Evolutionary conservation across 2,888 invertebrate species (phyloP).

Genomic region (Luperina testacea): DNA sequence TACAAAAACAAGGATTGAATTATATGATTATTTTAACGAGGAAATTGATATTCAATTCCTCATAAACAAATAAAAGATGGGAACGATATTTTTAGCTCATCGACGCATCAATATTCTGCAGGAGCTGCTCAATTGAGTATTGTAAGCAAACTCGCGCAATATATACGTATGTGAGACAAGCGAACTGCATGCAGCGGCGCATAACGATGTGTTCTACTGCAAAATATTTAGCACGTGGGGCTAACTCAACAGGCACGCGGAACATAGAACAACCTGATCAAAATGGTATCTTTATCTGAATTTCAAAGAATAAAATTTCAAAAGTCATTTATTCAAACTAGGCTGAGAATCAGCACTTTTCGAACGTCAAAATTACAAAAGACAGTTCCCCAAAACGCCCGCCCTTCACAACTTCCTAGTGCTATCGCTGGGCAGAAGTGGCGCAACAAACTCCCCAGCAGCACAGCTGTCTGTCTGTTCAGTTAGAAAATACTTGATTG

Average conservation of each 20-base stretch:
- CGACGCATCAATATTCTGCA: conserved; percentile 62
- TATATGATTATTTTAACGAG: neutral
- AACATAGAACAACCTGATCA: neutral
- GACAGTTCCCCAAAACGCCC: no score
- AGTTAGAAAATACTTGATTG: no score
- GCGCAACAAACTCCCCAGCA: no score
- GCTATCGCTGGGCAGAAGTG: no score
- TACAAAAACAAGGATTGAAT: neutral
- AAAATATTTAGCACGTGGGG: neutral
- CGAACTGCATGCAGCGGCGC: conserved; percentile 12
- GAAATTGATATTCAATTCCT: conserved; percentile 5
- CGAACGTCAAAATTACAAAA: no score
- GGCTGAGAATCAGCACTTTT: no score
- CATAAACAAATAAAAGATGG: conserved; percentile 31
- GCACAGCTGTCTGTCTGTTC: no score
- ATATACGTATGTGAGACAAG: conserved; percentile 42
- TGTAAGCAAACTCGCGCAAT: conserved; percentile 61
- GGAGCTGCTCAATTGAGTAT: conserved; percentile 46
- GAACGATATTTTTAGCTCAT: conserved; percentile 46
- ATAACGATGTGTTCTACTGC: conserved; percentile 29
- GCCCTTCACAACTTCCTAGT: no score
- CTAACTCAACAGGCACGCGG: neutral
- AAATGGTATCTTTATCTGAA: neutral
- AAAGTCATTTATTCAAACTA: no score
- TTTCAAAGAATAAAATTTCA: no score